Percentiles rank a stretch among this genome's conserved stretches.
These are phyloP conservation scores for Elephantulus edwardii DNA, from an alignment of 2,113 vertebrate genomes.

Conservation along the genomic window DNA sequence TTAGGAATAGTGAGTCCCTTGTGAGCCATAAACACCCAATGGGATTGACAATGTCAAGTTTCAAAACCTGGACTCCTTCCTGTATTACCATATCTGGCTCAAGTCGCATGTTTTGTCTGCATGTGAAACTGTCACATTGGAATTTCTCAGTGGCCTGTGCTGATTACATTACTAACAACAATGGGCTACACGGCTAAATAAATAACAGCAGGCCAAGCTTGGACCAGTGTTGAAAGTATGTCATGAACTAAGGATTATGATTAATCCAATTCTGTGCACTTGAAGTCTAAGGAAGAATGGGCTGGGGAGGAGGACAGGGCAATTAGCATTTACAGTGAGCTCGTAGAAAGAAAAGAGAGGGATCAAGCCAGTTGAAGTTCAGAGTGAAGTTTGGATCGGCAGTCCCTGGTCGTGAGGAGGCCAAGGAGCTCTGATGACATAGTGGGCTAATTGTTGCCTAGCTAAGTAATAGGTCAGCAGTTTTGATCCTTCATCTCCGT, in stretches of 20 bases:
- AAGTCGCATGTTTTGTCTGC: conserved; percentile 24
- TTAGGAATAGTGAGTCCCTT: conserved; percentile 28
- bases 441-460: too few relatives aligned
- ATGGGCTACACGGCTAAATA: conserved; percentile 32
- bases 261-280: conserved; percentile 24
- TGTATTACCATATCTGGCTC: conserved; percentile 47
- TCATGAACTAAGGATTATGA: conserved; percentile 32
- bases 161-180: conserved; percentile 47
- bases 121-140: conserved; percentile 43
- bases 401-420: neutral
- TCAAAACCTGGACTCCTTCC: conserved; percentile 53
- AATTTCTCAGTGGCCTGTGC: conserved; percentile 33
- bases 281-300: neutral
- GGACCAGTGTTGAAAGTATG: conserved; percentile 32
- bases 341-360: neutral
- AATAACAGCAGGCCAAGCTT: neutral
- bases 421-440: too few relatives aligned
- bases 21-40: conserved; percentile 5
- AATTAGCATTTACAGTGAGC: neutral
- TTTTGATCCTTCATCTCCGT: too few relatives aligned
- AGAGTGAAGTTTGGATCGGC: neutral
- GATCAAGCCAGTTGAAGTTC: neutral
- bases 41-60: conserved; percentile 39
- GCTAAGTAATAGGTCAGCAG: too few relatives aligned
- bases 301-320: neutral